Evolutionary conservation across 2,113 vertebrate species (phyloP), one percentile per base, ranked within the genome.

Genomic region (Odocoileus hemionus): DNA sequence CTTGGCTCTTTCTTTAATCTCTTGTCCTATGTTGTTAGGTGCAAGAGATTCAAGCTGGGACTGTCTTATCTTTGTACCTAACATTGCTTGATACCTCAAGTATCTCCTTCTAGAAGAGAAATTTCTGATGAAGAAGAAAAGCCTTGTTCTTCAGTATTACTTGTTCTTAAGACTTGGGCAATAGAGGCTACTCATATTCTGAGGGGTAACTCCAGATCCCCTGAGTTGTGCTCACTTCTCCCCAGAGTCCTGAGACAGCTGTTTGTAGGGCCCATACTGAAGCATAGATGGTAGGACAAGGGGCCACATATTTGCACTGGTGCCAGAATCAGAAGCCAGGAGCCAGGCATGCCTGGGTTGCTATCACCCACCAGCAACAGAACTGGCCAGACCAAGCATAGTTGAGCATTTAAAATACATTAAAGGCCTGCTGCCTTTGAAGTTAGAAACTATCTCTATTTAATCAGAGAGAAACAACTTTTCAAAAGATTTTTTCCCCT

Each of bases 401-500:
- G 61, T 16, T 52, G 93, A 98, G 96, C 98, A 98, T 99, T 99
- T 99, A 99, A 99, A 99, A 99, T 99, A 98, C 99, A 99, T 99
- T 98, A 99, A 99, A 99, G 98, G 91, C 98, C 96, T 85, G 91
- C 95, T 98, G 92, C 96, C 98, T 99, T 99, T 99, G 99, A 99
- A 99, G 99, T 99, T 98, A 96, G 97, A 98, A 98, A 99, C 98
- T 98, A 97, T 99, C 98, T 99, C 98, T 98, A 98, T 99, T 99
- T 99, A 99, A 99, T 99, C 99, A 99, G 98, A 99, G 97, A 98
- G 98, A 98, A 99, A 99, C 98, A 99, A 99, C 98, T 99, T 99
- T 99, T 99, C 98, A 99, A 99, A 99, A 99, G 99, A 98, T 82
- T 98, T 58, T 94, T 89, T 92, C 82, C 92, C 23, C 61, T 95